These are phyloP conservation scores for Myotis yumanensis DNA, from an alignment of 2,113 vertebrate genomes.

Conservation along the genomic window DNA sequence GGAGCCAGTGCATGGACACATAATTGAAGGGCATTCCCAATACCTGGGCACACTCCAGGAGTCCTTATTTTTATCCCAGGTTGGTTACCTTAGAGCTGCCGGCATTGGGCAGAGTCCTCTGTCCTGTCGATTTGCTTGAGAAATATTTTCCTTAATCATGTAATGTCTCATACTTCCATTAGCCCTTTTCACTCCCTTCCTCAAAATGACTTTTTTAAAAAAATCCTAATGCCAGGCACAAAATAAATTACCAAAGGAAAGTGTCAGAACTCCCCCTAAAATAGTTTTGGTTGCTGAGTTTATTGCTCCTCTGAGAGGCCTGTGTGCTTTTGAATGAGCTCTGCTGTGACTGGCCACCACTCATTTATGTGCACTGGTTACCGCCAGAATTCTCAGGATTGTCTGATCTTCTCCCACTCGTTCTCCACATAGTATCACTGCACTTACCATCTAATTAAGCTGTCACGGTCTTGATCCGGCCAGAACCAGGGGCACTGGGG, in stretches of 20 bases:
- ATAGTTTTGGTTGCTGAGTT: conserved; percentile 63
- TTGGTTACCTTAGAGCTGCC: conserved; percentile 49
- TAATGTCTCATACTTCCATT: background rate
- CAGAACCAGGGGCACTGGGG: conserved; percentile 51
- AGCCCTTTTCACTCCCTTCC: conserved; percentile 1
- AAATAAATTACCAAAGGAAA: conserved; percentile 66
- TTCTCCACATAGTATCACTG: conserved; percentile 66
- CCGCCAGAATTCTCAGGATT: conserved; percentile 53
- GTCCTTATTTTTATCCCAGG: background rate
- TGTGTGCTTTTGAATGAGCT: conserved; percentile 72
- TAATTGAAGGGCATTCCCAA: background rate
- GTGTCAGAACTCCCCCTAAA: conserved; percentile 66
- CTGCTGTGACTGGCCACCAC: conserved; percentile 73
- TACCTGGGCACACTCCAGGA: background rate
- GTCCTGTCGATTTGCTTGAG: conserved; percentile 51
- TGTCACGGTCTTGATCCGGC: conserved; percentile 54
- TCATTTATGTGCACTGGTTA: conserved; percentile 74
- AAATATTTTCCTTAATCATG: conserved; percentile 29
- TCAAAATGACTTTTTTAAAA: conserved; percentile 46
- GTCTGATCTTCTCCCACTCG: conserved; percentile 70
- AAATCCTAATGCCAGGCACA: conserved; percentile 56
- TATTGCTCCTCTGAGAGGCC: conserved; percentile 64
- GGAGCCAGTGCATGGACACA: conserved; percentile 16
- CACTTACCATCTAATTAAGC: background rate
- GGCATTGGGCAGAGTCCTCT: conserved; percentile 55